Conservation (phyloP, 2,888 invertebrate species). For the Ditula angustiorana region DNA sequence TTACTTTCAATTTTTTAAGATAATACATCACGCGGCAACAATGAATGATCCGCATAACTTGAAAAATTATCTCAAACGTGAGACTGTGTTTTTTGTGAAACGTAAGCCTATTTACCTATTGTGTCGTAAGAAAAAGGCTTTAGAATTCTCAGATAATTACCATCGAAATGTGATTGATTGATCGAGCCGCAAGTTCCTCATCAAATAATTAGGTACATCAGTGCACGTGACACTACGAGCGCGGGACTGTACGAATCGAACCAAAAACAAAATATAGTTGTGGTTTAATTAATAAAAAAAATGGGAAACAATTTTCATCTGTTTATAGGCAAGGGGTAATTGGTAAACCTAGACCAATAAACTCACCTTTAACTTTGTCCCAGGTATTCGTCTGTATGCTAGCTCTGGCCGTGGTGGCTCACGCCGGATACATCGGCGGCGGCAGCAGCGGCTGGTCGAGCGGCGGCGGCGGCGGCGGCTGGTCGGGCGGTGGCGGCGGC, state of each 20-base stretch:
- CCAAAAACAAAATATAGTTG: not conserved
- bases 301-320: no score
- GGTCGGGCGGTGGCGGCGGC: constrained; percentile 46
- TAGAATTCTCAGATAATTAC: constrained; percentile 13
- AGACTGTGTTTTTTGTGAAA: constrained; percentile 24
- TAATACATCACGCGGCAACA: constrained; percentile 26
- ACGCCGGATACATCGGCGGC: constrained; percentile 71
- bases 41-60: constrained; percentile 12
- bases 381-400: constrained; percentile 80
- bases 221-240: not conserved
- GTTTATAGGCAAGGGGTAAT: no score
- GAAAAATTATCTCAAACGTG: constrained; percentile 21
- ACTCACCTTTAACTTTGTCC: constrained; percentile 30
- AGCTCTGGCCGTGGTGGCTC: constrained; percentile 69
- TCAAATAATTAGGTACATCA: not conserved
- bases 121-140: not conserved
- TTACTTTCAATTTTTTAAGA: constrained; percentile 34
- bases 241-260: not conserved
- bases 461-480: constrained; percentile 43
- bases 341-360: no score
- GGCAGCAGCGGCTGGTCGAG: constrained; percentile 50
- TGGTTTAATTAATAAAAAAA: no score
- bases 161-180: not conserved
- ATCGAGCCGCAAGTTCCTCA: not conserved
- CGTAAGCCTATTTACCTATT: constrained; percentile 4